phyloP scores from a whole-genome alignment of 1,140 invertebrate genomes.

The Campoletis sonorensis region DNA sequence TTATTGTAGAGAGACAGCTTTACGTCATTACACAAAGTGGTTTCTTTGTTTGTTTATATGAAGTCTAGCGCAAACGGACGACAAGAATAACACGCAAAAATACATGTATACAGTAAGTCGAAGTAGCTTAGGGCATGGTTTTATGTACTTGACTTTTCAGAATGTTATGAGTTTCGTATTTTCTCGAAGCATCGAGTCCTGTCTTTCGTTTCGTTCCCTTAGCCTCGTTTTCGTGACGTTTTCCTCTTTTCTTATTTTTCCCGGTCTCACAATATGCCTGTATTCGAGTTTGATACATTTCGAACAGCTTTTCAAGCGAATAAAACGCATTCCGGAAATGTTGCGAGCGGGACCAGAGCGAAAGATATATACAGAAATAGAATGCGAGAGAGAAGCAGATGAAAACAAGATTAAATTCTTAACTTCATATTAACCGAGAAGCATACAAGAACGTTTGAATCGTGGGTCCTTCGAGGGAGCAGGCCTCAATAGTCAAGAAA shows the following conservation, averaged over 20 bases:
- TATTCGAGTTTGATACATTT: constrained; percentile 12
- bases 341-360: background rate
- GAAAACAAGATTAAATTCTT: constrained; percentile 29
- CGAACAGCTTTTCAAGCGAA: constrained; percentile 13
- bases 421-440: background rate
- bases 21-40: constrained; percentile 48
- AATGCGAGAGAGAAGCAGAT: background rate
- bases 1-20: constrained; percentile 41
- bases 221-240: background rate
- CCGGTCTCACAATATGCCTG: background rate
- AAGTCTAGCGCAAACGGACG: background rate
- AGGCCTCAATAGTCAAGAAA: background rate
- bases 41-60: constrained; percentile 32
- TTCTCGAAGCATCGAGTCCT: background rate
- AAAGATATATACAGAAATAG: background rate
- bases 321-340: constrained; percentile 23
- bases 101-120: too few species aligned
- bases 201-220: too few species aligned
- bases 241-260: too few species aligned
- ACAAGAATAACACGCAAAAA: background rate
- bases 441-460: background rate
- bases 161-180: constrained; percentile 22
- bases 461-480: background rate
- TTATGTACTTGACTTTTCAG: constrained; percentile 18
- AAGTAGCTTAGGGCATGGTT: too few species aligned